Evolutionary conservation across 2,888 invertebrate species (phyloP), one percentile per base, ranked within the genome.

Genomic region (Mimas tiliae): DNA sequence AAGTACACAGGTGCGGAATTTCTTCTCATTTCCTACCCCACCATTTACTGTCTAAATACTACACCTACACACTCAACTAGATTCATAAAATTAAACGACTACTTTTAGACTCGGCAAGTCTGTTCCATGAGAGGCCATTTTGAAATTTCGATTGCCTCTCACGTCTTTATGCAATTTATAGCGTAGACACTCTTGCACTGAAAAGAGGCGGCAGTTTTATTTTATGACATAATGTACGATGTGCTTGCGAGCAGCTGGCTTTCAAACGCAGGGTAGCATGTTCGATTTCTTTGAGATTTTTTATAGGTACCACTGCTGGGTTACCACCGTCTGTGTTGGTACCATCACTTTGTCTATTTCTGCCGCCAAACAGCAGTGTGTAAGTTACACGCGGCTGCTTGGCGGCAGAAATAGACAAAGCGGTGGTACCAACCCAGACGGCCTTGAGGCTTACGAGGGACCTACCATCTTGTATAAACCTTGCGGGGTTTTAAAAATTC

Each of bases 161-260:
- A 58, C 58, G 58, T 58, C 19, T 19, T 58, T 12, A 1, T 58
- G 58, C 19, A 42, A 58, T 58, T 58, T 58, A 58, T 42, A 38
- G 34, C 3, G 19, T n/a, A 19, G 16, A 16, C 16, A 19, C 12
- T 42, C 38, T 11, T 16, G 42, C 38, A 58, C 6, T 1, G 27
- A 42, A 42, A 42, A 48, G 27, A 14, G 16, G 16, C 38, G 9
- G 16, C 12, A 58, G 19, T 42, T n/a, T 50, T 33, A 42, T 19
- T 42, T 42, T 38, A 58, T 58, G 50, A 50, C 16, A 9, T 50
- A 50, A 19, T 19, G 19, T 45, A 45, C 14, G 42, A 11, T 11
- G 11, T 42, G 42, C 42, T 9, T 9, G 42, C 42, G 14, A 33
- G 19, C 9, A 42, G 38, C 6, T 38, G 19, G 58, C 6, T 42